Base-by-base conservation (phyloP, 2,797 vertebrate species). In the Microtus agrestis region DNA sequence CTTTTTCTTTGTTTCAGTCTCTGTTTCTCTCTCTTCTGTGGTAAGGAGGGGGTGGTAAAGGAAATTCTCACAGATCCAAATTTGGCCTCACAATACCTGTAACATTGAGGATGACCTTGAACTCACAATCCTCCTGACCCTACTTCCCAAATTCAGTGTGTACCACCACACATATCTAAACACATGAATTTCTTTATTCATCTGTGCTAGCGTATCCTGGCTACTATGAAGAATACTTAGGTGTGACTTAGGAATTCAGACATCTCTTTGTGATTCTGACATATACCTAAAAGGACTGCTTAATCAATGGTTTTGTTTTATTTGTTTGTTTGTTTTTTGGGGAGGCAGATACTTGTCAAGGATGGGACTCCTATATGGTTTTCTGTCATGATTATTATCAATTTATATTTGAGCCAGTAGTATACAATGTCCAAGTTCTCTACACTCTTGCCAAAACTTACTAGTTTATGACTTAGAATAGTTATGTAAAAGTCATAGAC, bases 1-100 rank as follows among this genome's bases (percentile, higher is more conserved):
- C 10, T n/a, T 1, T 14, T 9, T 51, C 2, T 71, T 10, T 34
- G 8, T 19, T 15, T 51, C 3, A 1, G 1, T 54, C 1, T 69
- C 6, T n/a, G 8, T n/a, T 6, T 21, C 37, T 37, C 17, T 71
- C n/a, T 63, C 25, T 65, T 67, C 29, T 71, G 11, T 56, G 19
- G 13, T 37, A 40, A 6, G 17, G 9, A 8, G 7, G 11, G 13
- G 1, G 19, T 5, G 1, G 29, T 65, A 34, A 48, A 85, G 3
- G 11, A 48, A 29, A 65, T 5, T 67, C 17, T 85, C 29, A 67
- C 10, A 13, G 4, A 43, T 63, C 5, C 27, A 21, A 85, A 34
- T 43, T 9, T 19, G 31, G 3, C 43, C 63, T 69, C 63, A 67
- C 67, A 87, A 54, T 56, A 27, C 1, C 13, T 56, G 19, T 56